Conservation (phyloP, 2,888 invertebrate genomes). For the Lysandra bellargus region DNA sequence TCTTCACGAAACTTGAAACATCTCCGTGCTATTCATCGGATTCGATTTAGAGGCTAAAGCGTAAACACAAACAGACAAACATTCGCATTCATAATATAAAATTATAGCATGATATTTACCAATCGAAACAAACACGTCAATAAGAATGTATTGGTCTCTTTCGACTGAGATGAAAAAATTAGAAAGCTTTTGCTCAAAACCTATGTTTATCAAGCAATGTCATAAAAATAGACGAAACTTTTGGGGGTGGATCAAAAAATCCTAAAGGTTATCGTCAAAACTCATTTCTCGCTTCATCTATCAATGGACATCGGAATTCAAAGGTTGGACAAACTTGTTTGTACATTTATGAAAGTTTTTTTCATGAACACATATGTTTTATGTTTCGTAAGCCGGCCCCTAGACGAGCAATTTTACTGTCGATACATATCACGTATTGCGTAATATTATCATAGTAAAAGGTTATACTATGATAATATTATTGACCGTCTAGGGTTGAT, state of each 20-base stretch:
- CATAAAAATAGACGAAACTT: not conserved
- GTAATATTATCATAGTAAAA: no score
- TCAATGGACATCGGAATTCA: constrained; percentile 28
- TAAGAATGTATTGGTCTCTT: not conserved
- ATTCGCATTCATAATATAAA: not conserved
- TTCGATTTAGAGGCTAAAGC: no score
- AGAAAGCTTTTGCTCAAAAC: not conserved
- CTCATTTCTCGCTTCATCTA: constrained; percentile 27
- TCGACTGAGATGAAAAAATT: not conserved
- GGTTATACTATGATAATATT: no score
- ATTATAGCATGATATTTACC: not conserved
- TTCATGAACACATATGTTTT: not conserved
- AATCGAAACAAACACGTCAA: not conserved
- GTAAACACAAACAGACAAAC: no score
- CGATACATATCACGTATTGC: no score
- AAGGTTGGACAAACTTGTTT: constrained; percentile 17
- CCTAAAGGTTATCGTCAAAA: constrained; percentile 16
- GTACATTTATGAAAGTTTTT: constrained; percentile 9
- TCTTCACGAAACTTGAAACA: no score
- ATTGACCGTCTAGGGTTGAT: no score
- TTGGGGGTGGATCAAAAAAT: constrained; percentile 8
- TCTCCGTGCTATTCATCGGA: no score
- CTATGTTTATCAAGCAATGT: not conserved
- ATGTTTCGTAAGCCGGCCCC: not conserved
- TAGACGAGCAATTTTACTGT: no score